Evolutionary conservation across 2,797 vertebrate species (phyloP), one percentile per base, ranked within the genome.

Genomic region (Dendrocincla fuliginosa): DNA sequence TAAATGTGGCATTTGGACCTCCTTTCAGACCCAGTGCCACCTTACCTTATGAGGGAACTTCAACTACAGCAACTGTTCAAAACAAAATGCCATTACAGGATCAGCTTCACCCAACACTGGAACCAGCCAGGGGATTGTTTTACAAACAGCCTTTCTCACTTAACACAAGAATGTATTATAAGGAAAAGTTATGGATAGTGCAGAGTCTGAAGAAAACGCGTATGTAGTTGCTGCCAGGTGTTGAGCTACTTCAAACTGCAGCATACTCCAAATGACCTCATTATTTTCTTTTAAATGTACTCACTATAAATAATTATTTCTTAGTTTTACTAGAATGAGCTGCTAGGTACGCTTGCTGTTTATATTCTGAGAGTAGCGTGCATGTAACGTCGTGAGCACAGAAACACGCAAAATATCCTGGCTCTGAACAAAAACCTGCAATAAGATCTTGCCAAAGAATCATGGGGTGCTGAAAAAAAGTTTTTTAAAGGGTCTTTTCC

Each of bases 1-100:
- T 99, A 99, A 98, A 99, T 99, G 99, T 99, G 99, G 98, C 99
- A 99, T 99, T 99, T 99, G 98, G 98, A 98, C 99, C 98, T 97
- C 98, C 98, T 97, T 98, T 99, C 98, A 98, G 98, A 98, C 98
- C 98, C 98, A 98, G 98, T 98, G 99, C 98, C 98, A 98, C 98
- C 98, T 99, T 99, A 99, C 99, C 99, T 99, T 99, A 99, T 99
- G 99, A 99, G 99, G 99, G 98, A 98, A 98, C 98, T 98, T 98
- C 98, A 98, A 98, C 97, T 97, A 98, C 98, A 98, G 98, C 99
- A 99, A 99, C 98, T 99, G 99, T 98, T 98, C 98, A 98, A 98
- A 98, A 99, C 98, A 99, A 98, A 99, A 99, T 98, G 98, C 98
- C 98, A 98, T 98, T 97, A 98, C 96, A 93, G 98, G 98, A 98